These are phyloP conservation scores for Podarcis cretensis DNA, from an alignment of 2,113 vertebrate genomes.

Conservation along the genomic window DNA sequence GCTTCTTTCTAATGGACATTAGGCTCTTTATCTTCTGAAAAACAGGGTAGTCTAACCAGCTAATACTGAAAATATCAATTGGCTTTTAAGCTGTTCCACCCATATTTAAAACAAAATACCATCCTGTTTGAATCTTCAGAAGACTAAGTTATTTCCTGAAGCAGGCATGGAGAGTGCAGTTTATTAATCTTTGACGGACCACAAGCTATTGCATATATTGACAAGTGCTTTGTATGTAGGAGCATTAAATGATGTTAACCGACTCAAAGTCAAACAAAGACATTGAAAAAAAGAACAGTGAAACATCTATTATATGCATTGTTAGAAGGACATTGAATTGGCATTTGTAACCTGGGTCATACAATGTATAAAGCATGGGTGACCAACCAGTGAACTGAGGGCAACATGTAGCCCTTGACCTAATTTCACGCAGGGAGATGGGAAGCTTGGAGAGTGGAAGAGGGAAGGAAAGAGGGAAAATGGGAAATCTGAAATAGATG, in stretches of 20 bases:
- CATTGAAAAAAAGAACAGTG: conserved; percentile 37
- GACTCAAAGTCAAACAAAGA: conserved; percentile 70
- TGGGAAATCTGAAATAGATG: no score
- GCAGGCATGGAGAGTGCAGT: conserved; percentile 38
- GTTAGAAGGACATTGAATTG: neutral
- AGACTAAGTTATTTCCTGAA: conserved; percentile 64
- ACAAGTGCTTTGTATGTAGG: conserved; percentile 53
- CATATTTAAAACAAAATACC: neutral
- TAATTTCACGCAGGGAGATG: no score
- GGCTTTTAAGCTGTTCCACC: conserved; percentile 34
- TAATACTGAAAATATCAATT: conserved; percentile 59
- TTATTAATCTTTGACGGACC: conserved; percentile 58
- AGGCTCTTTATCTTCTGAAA: conserved; percentile 29
- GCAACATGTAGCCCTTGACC: no score
- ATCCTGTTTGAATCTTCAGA: conserved; percentile 42
- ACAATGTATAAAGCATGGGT: neutral
- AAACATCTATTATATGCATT: conserved; percentile 28
- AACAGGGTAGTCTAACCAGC: conserved; percentile 18
- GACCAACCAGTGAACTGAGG: no score
- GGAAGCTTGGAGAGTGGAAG: no score
- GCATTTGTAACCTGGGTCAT: neutral
- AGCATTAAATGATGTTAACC: conserved; percentile 64
- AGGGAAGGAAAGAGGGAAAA: no score
- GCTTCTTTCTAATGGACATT: conserved; percentile 17
- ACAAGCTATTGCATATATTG: conserved; percentile 51